These are phyloP conservation scores for Tipula helvola DNA, from an alignment of 2,888 invertebrate genomes.

Conservation along the genomic window DNA sequence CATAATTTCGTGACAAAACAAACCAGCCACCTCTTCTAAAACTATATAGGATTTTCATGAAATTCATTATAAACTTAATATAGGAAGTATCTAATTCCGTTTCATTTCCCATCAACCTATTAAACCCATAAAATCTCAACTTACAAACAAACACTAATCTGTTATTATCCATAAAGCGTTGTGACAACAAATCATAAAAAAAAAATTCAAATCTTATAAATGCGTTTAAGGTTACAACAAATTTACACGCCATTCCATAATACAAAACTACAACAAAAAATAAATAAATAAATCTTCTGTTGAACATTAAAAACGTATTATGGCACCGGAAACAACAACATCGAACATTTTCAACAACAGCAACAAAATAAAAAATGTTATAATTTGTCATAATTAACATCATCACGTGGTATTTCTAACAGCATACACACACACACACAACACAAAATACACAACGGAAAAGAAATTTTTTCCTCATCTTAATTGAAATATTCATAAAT, in stretches of 20 bases:
- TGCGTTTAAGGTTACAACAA: background rate
- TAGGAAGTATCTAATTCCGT: background rate
- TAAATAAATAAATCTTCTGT: background rate
- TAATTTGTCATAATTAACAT: conserved; percentile 4
- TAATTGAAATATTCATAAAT: background rate
- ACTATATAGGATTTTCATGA: too few species aligned
- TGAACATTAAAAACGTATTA: background rate
- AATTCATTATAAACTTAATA: too few species aligned
- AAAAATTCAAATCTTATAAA: background rate
- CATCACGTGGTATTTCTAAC: background rate
- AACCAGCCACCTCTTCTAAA: too few species aligned
- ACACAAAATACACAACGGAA: background rate
- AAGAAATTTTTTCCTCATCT: background rate
- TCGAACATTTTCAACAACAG: background rate
- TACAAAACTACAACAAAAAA: background rate
- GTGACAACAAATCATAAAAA: background rate
- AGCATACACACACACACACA: background rate
- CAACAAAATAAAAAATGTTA: background rate
- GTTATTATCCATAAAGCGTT: background rate
- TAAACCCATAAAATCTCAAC: background rate
- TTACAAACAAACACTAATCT: background rate
- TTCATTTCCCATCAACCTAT: background rate
- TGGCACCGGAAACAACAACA: background rate
- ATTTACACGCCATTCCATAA: background rate
- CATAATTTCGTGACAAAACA: too few species aligned